These are phyloP conservation scores for Dermatophagoides farinae DNA, from an alignment of 1,140 invertebrate species.

Conservation along the genomic window DNA sequence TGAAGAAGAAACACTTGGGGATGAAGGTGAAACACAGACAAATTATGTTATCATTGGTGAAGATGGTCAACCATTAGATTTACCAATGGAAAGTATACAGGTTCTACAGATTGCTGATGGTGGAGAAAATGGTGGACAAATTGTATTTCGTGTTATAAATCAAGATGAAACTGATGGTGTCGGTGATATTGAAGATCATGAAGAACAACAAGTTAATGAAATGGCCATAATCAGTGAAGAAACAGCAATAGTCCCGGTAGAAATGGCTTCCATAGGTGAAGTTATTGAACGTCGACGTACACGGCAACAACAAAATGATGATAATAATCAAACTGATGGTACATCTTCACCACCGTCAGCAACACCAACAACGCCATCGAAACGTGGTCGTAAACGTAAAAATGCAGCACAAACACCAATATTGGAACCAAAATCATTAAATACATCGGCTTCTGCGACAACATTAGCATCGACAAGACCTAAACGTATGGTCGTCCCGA, in stretches of 20 bases:
- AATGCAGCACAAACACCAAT: neutral
- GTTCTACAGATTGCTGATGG: neutral
- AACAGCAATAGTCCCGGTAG: too few species aligned
- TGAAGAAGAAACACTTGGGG: neutral
- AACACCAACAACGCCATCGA: neutral
- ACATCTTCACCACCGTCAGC: too few species aligned
- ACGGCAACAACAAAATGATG: too few species aligned
- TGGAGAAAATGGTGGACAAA: neutral
- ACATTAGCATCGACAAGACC: neutral
- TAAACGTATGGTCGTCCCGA: neutral
- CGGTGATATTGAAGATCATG: neutral
- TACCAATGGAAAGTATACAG: neutral
- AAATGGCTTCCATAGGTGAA: too few species aligned
- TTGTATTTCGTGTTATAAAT: neutral
- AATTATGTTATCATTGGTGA: neutral
- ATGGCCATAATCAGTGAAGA: too few species aligned
- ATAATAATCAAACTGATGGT: too few species aligned
- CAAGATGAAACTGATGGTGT: neutral
- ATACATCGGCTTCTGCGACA: neutral
- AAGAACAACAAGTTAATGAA: neutral
- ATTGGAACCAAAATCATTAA: neutral
- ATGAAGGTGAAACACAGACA: neutral
- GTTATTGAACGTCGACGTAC: too few species aligned
- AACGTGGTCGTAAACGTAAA: neutral
- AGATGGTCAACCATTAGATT: neutral